phyloP scores from a whole-genome alignment of 2,797 vertebrate genomes.

The Prunella strophiata region DNA sequence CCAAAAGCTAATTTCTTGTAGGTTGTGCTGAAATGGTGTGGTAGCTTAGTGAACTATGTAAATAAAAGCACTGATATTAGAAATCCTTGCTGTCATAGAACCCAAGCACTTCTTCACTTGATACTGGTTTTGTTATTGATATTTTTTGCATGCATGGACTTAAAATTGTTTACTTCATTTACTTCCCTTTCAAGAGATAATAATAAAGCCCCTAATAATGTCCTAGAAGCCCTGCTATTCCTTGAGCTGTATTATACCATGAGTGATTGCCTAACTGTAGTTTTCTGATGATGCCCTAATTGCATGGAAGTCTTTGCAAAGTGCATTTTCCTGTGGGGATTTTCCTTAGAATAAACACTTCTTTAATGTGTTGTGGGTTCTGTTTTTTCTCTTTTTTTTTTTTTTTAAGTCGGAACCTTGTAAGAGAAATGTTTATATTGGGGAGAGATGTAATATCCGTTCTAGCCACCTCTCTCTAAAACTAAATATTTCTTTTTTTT shows the following conservation, averaged over 20 bases:
- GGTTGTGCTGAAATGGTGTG: background rate
- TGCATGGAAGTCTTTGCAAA: background rate
- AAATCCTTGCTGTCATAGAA: background rate
- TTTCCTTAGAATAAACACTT: background rate
- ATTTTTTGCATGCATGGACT: background rate
- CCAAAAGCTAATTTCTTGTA: constrained; percentile 38
- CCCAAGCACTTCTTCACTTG: background rate
- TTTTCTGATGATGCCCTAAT: background rate
- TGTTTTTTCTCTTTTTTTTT: background rate
- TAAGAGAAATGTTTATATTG: background rate
- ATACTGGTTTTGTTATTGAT: background rate
- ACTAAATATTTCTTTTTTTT: background rate
- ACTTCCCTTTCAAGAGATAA: background rate
- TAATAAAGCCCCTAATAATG: background rate
- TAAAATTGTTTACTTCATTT: background rate
- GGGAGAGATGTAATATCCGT: background rate
- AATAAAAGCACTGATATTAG: background rate
- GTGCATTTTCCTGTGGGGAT: background rate
- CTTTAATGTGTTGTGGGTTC: background rate
- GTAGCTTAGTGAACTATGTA: background rate
- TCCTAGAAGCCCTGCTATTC: background rate
- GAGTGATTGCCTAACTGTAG: background rate
- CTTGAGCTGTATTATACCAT: background rate
- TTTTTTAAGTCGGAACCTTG: background rate
- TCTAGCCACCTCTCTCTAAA: background rate